These are phyloP conservation scores for Neocrepidodera transversa DNA, from an alignment of 2,888 invertebrate genomes.

Conservation along the genomic window DNA sequence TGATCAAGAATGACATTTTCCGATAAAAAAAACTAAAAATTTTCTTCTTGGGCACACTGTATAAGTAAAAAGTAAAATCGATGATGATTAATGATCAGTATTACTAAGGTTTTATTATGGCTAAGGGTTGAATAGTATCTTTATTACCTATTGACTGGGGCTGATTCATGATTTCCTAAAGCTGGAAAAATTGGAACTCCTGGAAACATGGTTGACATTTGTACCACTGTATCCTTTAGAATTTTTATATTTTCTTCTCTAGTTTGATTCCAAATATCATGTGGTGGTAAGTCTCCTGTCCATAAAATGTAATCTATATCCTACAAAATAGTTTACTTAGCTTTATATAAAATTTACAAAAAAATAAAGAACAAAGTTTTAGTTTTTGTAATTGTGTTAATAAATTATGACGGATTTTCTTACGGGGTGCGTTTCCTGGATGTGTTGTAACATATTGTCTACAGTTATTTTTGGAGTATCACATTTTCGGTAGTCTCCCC, in stretches of 20 bases:
- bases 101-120: too few species aligned
- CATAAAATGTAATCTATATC: conserved; percentile 93
- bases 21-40: too few species aligned
- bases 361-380: too few species aligned
- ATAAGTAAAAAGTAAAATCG: too few species aligned
- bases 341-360: not conserved
- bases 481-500: conserved; percentile 96
- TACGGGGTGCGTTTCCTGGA: conserved; percentile 83
- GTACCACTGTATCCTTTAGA: conserved; percentile 82
- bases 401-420: conserved; percentile 45
- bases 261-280: conserved; percentile 95
- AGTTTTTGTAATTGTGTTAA: not conserved
- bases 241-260: conserved; percentile 86
- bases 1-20: too few species aligned
- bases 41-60: too few species aligned
- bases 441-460: conserved; percentile 90
- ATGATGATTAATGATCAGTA: too few species aligned
- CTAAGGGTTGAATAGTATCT: too few species aligned
- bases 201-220: conserved; percentile 87
- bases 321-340: conserved; percentile 58
- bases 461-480: conserved; percentile 93
- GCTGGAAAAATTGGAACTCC: conserved; percentile 93
- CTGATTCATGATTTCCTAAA: conserved; percentile 95
- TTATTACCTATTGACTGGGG: conserved; percentile 90
- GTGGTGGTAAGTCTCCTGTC: conserved; percentile 96